phyloP scores from a whole-genome alignment of 64 coral and sea anemone species.

The Stichodactyla helianthus region DNA sequence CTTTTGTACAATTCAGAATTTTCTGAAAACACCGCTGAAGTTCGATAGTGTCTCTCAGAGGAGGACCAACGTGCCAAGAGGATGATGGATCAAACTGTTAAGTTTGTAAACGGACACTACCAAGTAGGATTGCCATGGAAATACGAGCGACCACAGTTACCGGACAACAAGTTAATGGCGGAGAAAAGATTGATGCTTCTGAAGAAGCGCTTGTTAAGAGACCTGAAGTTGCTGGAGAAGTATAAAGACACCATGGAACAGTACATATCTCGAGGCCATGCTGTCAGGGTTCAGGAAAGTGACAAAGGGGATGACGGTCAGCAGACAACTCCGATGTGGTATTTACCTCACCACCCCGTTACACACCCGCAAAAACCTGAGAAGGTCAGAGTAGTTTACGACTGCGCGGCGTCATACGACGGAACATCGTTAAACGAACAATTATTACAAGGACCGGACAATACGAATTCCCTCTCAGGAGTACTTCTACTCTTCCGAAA shows the following conservation, averaged over 20 bases:
- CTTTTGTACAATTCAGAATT: slow-evolving; percentile 42
- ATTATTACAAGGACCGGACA: slow-evolving; percentile 41
- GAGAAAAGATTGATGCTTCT: slow-evolving; percentile 21
- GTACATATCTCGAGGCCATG: slow-evolving; percentile 32
- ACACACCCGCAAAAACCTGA: slow-evolving; percentile 34
- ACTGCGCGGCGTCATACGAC: slow-evolving; percentile 37
- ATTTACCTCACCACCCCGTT: slow-evolving; percentile 58
- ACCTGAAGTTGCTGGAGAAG: slow-evolving; percentile 5
- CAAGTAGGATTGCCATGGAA: slow-evolving; percentile 54
- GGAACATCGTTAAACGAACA: slow-evolving; percentile 46
- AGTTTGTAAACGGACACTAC: slow-evolving; percentile 54
- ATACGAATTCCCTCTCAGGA: slow-evolving; percentile 34
- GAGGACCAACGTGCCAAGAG: slow-evolving; percentile 33
- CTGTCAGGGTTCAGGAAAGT: no score
- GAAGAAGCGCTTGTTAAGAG: slow-evolving; percentile 11
- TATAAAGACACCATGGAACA: slow-evolving; percentile 28
- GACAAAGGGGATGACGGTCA: neutral
- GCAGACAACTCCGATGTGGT: slow-evolving; percentile 19
- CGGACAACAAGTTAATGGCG: slow-evolving; percentile 26
- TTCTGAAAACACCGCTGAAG: neutral
- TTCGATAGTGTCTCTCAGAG: slow-evolving; percentile 30
- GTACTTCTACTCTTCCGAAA: slow-evolving; percentile 19
- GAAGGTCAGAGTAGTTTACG: slow-evolving; percentile 39
- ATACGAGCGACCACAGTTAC: slow-evolving; percentile 16
- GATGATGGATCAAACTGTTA: slow-evolving; percentile 31